These are phyloP conservation scores for Hybognathus amarus DNA, from an alignment of 2,797 vertebrate genomes.

Conservation along the genomic window DNA sequence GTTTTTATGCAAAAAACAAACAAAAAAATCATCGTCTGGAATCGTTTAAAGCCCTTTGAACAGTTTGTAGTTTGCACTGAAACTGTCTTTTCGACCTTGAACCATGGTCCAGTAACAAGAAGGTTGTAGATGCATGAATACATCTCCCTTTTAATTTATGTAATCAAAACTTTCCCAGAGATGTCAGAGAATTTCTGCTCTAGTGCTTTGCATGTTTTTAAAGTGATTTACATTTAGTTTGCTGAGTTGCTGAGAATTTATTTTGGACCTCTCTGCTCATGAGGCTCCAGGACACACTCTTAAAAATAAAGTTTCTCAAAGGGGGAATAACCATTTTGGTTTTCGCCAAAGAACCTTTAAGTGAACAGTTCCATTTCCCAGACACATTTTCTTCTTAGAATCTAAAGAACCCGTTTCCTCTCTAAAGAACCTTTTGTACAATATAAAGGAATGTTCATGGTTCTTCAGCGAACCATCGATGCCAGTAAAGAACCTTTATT, in stretches of 20 bases:
- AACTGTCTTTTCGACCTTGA: too few species aligned
- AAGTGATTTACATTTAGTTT: neutral
- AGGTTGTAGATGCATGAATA: neutral
- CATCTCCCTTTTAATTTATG: neutral
- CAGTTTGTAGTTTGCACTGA: too few species aligned
- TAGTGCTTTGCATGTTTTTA: neutral
- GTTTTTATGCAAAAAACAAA: too few species aligned
- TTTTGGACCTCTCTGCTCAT: neutral
- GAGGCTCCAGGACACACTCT: conserved; percentile 1
- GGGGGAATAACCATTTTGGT: neutral
- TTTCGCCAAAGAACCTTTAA: neutral
- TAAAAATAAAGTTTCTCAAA: neutral
- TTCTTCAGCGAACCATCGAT: neutral
- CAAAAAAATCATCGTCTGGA: too few species aligned
- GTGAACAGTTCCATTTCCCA: neutral
- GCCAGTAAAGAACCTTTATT: neutral
- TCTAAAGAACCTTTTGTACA: neutral
- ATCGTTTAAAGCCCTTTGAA: too few species aligned
- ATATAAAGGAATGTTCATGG: neutral
- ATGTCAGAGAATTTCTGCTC: neutral
- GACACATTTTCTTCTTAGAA: neutral
- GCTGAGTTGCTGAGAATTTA: neutral
- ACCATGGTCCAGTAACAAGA: too few species aligned
- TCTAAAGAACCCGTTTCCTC: neutral
- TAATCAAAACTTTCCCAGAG: neutral